Percentiles rank a stretch among this genome's conserved stretches.
These are phyloP conservation scores for Falcunculus frontatus DNA, from an alignment of 2,113 vertebrate species.

Conservation along the genomic window DNA sequence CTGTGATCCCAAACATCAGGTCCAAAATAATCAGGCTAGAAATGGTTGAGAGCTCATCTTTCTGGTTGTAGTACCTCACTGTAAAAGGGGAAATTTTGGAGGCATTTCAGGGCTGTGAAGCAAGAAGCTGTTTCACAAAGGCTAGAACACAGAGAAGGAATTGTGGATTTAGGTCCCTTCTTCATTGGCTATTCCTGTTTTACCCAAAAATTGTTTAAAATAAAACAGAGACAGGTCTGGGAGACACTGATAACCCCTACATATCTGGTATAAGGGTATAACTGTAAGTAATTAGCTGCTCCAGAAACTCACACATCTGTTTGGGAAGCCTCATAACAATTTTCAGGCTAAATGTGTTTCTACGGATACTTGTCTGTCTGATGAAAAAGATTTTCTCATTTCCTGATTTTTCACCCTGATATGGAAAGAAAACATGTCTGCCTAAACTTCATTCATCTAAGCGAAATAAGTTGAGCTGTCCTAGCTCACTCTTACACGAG, in stretches of 20 bases:
- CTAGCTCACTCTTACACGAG: background rate
- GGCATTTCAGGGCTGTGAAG: background rate
- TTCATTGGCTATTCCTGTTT: background rate
- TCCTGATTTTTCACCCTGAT: background rate
- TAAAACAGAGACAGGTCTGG: background rate
- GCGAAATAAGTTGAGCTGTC: background rate
- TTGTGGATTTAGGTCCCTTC: background rate
- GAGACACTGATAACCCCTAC: background rate
- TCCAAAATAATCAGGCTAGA: background rate
- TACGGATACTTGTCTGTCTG: background rate
- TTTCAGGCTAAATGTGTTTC: background rate
- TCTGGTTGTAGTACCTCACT: background rate
- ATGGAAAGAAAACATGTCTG: background rate
- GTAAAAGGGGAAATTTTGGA: background rate
- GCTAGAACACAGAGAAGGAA: background rate
- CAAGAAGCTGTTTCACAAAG: background rate
- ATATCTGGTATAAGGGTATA: background rate
- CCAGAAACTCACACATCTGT: background rate
- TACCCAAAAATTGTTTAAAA: background rate
- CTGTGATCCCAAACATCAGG: background rate
- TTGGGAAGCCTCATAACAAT: background rate
- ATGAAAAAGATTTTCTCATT: background rate
- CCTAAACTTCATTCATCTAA: background rate
- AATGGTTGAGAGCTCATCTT: background rate
- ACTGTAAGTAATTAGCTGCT: background rate